Base-by-base conservation (phyloP, 2,113 vertebrate species). In the human (Homo sapiens) region DNA sequence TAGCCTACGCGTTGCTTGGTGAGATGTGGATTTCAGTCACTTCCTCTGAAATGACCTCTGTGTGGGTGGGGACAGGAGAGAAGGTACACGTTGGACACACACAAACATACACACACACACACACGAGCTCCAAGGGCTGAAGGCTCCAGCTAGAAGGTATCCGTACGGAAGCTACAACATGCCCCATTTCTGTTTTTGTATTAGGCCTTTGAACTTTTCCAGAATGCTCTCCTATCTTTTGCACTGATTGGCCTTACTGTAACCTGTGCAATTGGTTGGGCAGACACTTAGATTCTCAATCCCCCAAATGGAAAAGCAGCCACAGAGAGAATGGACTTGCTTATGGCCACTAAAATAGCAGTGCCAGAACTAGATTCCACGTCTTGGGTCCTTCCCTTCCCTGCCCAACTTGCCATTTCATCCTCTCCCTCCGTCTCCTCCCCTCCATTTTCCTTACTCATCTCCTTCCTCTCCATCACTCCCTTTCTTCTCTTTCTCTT, bases 91-190 rank as follows among this genome's bases (percentile, higher is more conserved):
- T 0, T 0, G 2, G 20, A 8, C 14, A 23, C 20, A 3, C 1
- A 20, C 38, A 25, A 0, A 55, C 57, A 40, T 40, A 40, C 40
- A 59, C 3, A 6, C 8, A 16, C 2, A 8, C 52, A 64, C 18
- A 9, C 38, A 0, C 0, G 4, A 16, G 52, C 76, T 32, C 4
- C 2, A 0, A 0, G 22, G 11, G 3, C 38, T 35, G 35, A 20
- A 79, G 64, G 79, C 27, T 12, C 14, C 23, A 12, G 48, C 30
- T 32, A 17, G n/a, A 18, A 68, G 55, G 2, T 32, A 8, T 55
- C 25, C 3, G 1, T 17, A 11, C 20, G 48, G 61, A 40, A 66
- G 70, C 38, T 6, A 22, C 25, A 57, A 12, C 4, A 6, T 7
- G 40, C 2, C 8, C 8, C 72, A 7, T 80, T 87, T 76, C 76